Conservation (phyloP, 1,140 invertebrate genomes). For the Penaeus chinensis region DNA sequence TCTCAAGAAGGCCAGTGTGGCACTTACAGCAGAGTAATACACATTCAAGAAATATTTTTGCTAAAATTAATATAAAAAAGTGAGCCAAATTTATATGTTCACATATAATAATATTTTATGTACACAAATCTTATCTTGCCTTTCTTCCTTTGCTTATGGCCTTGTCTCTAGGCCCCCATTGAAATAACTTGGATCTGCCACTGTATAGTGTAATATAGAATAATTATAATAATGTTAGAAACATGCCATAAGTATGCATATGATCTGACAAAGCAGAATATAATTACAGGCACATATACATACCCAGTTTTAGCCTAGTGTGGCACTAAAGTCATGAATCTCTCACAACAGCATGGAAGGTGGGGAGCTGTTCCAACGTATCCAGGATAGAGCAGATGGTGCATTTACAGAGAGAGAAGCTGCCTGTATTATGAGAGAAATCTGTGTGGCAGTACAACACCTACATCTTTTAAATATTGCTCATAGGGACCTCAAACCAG, state of each 20-base stretch:
- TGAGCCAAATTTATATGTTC: no score
- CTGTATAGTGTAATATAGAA: background rate
- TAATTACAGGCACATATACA: no score
- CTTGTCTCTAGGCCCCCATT: no score
- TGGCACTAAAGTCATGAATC: conserved; percentile 19
- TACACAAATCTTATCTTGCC: no score
- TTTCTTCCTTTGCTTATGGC: no score
- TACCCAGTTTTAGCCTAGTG: background rate
- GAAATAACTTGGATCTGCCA: background rate
- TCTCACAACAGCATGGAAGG: conserved; percentile 87
- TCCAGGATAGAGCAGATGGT: conserved; percentile 92
- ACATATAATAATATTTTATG: no score
- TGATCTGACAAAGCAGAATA: no score
- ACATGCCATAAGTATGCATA: background rate
- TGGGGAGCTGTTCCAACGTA: conserved; percentile 95
- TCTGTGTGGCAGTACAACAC: conserved; percentile 94
- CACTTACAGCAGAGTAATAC: no score
- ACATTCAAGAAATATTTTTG: no score
- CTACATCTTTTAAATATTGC: conserved; percentile 96
- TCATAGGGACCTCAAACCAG: conserved; percentile 95
- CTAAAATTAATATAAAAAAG: no score
- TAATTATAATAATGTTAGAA: conserved; percentile 29
- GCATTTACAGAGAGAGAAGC: conserved; percentile 96
- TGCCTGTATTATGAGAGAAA: conserved; percentile 94
- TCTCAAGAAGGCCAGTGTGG: no score